These are phyloP conservation scores for Eumerus sabulonum DNA, from an alignment of 2,888 invertebrate genomes.

Conservation along the genomic window DNA sequence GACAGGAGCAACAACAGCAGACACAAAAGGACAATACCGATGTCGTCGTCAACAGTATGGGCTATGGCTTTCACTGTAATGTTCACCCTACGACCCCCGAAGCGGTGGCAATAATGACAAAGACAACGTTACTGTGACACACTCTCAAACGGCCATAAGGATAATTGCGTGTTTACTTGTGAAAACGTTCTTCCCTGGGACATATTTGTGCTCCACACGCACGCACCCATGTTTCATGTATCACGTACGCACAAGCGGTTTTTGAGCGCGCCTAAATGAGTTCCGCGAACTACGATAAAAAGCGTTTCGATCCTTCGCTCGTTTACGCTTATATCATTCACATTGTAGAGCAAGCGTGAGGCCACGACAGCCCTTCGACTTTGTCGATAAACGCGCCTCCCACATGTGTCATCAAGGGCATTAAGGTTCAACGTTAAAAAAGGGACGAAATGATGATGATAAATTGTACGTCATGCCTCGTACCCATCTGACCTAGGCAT, in stretches of 20 bases:
- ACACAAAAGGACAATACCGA: slow-evolving; percentile 11
- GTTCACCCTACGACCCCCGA: neutral
- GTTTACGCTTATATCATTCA: slow-evolving; percentile 18
- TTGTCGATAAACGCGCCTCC: no score
- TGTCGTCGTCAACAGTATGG: neutral
- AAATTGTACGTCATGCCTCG: no score
- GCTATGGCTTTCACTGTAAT: no score
- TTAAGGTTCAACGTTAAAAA: no score
- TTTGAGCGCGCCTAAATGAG: slow-evolving; percentile 16
- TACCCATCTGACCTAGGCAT: no score
- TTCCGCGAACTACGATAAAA: slow-evolving; percentile 15
- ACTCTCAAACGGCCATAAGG: slow-evolving; percentile 11
- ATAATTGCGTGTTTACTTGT: slow-evolving; percentile 47
- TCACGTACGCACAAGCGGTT: neutral
- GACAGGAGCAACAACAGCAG: neutral
- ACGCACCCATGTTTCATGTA: neutral
- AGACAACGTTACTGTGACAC: slow-evolving; percentile 1
- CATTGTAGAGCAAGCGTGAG: no score
- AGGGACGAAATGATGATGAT: no score
- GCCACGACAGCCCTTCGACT: no score
- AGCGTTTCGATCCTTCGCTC: slow-evolving; percentile 17
- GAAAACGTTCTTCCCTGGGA: slow-evolving; percentile 1
- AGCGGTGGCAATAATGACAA: slow-evolving; percentile 2
- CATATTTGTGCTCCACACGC: neutral
- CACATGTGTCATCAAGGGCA: no score